These are phyloP conservation scores for Pteronura brasiliensis DNA, from an alignment of 2,113 vertebrate genomes.

Conservation along the genomic window DNA sequence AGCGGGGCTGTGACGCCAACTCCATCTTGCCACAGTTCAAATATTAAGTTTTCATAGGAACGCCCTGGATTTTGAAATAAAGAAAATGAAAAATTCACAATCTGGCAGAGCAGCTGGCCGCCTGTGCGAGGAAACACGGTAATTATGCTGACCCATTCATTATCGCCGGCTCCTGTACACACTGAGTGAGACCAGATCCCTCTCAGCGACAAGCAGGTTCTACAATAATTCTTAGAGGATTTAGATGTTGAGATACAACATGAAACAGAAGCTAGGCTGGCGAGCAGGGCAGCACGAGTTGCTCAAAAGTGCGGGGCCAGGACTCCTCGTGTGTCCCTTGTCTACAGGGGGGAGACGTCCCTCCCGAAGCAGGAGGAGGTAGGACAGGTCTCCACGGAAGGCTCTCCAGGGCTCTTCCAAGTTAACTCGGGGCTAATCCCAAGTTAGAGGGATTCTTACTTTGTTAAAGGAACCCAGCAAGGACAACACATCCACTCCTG, in stretches of 20 bases:
- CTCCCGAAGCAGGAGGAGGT: not conserved
- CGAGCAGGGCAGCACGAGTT: not conserved
- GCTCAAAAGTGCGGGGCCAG: not conserved
- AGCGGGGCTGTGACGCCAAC: conserved; percentile 64
- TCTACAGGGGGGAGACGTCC: not conserved
- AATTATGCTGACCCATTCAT: conserved; percentile 83
- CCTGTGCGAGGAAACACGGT: conserved; percentile 66
- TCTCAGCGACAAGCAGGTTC: conserved; percentile 63
- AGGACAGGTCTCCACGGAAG: not conserved
- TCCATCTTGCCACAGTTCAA: conserved; percentile 70
- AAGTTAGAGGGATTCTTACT: not conserved
- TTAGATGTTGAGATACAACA: conserved; percentile 59
- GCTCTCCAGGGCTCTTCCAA: not conserved
- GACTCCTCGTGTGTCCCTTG: not conserved
- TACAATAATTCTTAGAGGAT: conserved; percentile 69
- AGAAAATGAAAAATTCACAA: conserved; percentile 79
- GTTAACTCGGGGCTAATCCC: not conserved
- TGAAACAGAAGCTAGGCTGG: conserved; percentile 38
- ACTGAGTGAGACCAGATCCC: conserved; percentile 62
- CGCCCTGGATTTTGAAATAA: conserved; percentile 82
- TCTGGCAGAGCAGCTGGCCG: conserved; percentile 68
- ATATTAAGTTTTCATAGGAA: conserved; percentile 82
- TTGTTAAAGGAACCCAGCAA: not conserved
- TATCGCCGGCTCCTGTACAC: conserved; percentile 65
- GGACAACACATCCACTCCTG: not conserved